Percentiles rank a stretch among this genome's conserved stretches.
Conservation (phyloP, 2,113 vertebrate genomes). For the Cygnus buccinator region DNA sequence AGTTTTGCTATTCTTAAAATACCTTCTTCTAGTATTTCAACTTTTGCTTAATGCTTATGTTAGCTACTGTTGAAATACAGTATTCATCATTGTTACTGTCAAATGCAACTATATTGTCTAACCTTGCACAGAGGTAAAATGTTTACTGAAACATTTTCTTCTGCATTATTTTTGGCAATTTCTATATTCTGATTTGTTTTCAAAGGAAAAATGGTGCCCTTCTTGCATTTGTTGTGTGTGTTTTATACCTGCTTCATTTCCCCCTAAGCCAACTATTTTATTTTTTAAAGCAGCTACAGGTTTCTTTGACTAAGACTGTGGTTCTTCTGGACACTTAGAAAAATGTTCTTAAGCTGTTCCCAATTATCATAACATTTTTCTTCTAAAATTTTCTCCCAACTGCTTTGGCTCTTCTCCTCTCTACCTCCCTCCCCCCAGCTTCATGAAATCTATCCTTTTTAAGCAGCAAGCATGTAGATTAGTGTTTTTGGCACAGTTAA, state of each 20-base stretch:
- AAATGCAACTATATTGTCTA: neutral
- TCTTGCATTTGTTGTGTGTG: neutral
- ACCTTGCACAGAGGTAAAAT: neutral
- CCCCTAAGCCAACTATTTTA: neutral
- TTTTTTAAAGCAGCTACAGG: neutral
- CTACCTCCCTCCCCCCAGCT: neutral
- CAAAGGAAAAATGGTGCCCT: neutral
- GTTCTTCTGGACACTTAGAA: neutral
- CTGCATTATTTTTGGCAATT: neutral
- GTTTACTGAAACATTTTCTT: neutral
- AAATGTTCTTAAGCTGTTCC: constrained; percentile 26
- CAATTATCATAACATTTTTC: constrained; percentile 18
- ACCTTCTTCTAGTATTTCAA: neutral
- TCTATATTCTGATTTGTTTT: neutral
- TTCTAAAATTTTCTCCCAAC: neutral
- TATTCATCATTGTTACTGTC: neutral
- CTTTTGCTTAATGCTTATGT: neutral
- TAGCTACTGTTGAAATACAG: neutral
- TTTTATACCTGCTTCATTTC: neutral
- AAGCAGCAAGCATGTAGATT: neutral
- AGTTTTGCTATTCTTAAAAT: neutral
- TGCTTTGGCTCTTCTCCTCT: neutral
- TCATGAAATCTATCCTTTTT: neutral
- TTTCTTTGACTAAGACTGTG: neutral
- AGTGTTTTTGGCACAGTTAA: neutral